Conservation (phyloP, 2,888 invertebrate species). For the Operophtera brumata region DNA sequence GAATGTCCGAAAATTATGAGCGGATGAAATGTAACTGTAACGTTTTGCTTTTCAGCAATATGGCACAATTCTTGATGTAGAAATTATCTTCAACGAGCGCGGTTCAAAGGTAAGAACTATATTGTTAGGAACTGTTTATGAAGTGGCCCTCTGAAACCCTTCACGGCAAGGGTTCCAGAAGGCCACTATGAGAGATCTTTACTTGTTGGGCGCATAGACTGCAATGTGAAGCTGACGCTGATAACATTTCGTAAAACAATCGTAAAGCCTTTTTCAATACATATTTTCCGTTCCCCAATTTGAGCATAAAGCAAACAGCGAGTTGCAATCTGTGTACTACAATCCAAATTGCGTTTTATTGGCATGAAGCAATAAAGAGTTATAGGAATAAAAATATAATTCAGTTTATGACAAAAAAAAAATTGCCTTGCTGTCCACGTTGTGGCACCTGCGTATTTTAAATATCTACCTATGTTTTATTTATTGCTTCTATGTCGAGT, state of each 20-base stretch:
- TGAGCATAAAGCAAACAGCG: not conserved
- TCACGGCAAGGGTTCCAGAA: slow-evolving; percentile 53
- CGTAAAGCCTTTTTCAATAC: not conserved
- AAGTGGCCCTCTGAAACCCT: slow-evolving; percentile 67
- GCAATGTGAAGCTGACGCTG: slow-evolving; percentile 3
- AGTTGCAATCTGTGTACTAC: slow-evolving; percentile 19
- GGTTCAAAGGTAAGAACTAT: slow-evolving; percentile 97
- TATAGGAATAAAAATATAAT: not conserved
- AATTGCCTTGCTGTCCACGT: not conserved
- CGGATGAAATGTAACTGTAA: slow-evolving; percentile 46
- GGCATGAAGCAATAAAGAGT: slow-evolving; percentile 24
- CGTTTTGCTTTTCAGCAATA: slow-evolving; percentile 92
- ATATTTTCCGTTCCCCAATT: not conserved
- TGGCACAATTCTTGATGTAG: slow-evolving; percentile 99
- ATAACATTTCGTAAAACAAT: not conserved
- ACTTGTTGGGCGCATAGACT: slow-evolving; percentile 25
- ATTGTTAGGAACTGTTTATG: slow-evolving; percentile 34
- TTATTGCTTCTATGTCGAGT: slow-evolving; percentile 21
- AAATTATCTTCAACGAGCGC: slow-evolving; percentile 99
- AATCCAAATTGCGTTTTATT: slow-evolving; percentile 12
- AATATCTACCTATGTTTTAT: slow-evolving; percentile 3
- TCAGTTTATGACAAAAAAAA: not conserved
- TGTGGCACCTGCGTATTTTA: not conserved
- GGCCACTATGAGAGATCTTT: slow-evolving; percentile 45
- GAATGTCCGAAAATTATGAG: slow-evolving; percentile 31